phyloP scores from a whole-genome alignment of 2,797 vertebrate genomes.

The Bufotes viridis region DNA sequence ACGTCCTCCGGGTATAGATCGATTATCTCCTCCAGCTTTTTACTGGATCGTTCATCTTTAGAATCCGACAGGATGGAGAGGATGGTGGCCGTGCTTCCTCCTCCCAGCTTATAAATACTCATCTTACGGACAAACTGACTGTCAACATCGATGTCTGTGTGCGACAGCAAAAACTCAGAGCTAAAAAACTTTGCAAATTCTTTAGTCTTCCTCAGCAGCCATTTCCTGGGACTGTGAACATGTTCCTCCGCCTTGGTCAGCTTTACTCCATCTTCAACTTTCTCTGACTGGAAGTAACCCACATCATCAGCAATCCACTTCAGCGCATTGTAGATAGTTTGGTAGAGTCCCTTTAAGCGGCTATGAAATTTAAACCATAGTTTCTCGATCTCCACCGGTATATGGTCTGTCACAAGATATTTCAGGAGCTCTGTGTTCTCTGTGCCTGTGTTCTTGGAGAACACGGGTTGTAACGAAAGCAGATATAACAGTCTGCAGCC shows the following conservation, averaged over 20 bases:
- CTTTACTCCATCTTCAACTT: constrained; percentile 69
- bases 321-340: constrained; percentile 75
- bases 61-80: constrained; percentile 76
- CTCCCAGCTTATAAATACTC: constrained; percentile 76
- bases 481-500: constrained; percentile 77
- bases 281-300: constrained; percentile 85
- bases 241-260: constrained; percentile 69
- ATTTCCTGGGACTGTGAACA: constrained; percentile 74
- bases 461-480: constrained; percentile 73
- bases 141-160: not conserved
- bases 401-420: constrained; percentile 79
- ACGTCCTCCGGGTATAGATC: constrained; percentile 74
- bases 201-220: constrained; percentile 74
- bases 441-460: constrained; percentile 63
- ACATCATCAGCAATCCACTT: constrained; percentile 85
- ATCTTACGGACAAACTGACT: constrained; percentile 75
- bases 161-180: constrained; percentile 47
- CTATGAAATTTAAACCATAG: constrained; percentile 77
- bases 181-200: constrained; percentile 78
- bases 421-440: constrained; percentile 72
- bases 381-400: constrained; percentile 74
- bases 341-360: constrained; percentile 75
- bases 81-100: constrained; percentile 79
- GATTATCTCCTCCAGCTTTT: constrained; percentile 73
- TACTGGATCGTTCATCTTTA: constrained; percentile 64